Base-by-base conservation (phyloP, 2,888 invertebrate genomes). In the Dyspetes luteomarginatus region DNA sequence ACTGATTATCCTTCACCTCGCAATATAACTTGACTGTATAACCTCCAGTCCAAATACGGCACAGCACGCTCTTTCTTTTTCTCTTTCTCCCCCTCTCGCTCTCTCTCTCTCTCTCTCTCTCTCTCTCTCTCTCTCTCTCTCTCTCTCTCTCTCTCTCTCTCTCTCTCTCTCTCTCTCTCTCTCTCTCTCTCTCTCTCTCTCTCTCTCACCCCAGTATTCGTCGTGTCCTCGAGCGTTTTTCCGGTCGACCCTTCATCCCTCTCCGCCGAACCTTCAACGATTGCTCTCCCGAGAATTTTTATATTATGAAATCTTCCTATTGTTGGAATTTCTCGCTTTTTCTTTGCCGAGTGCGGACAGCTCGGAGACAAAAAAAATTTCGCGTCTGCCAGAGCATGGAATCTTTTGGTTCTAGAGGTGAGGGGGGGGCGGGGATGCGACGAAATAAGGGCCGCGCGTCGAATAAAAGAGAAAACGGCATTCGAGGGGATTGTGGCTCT, bases 311-410 rank as follows among this genome's bases (percentile, higher is more conserved):
- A 80, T 62, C 43, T 22, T 19, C 50, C 36, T 28, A 52, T 74
- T 56, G 48, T 36, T 19, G 50, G 36, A 74, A 64, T 58, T 71
- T 65, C 30, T 41, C 41, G 30, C 41, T 58, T 65, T 52, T 64
- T 50, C 43, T 64, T 74, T 43, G 52, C 60, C 45, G 19, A 4
- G 9, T 12, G 17, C 9, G 5, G 28, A 43, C 9, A 26, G 17
- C 48, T 36, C 26, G 52, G 2, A 19, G 12, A 15, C 3, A 65
- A 26, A 69, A 88, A 86, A 86, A 84, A 86, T 86, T 79, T 85
- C 81, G 84, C 81, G 82, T 83, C 80, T 85, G 85, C 83, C 81
- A 82, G 84, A 87, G 84, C 84, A 87, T 82, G 55, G 56, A 78
- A 58, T 74, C 60, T 73, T 43, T 52, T 43, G 58, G 15, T n/a